A percentile compares a stretch with the other conserved stretches of the same genome.
phyloP scores from a whole-genome alignment of 1,140 invertebrate species.

The Tetramorium alpestre region DNA sequence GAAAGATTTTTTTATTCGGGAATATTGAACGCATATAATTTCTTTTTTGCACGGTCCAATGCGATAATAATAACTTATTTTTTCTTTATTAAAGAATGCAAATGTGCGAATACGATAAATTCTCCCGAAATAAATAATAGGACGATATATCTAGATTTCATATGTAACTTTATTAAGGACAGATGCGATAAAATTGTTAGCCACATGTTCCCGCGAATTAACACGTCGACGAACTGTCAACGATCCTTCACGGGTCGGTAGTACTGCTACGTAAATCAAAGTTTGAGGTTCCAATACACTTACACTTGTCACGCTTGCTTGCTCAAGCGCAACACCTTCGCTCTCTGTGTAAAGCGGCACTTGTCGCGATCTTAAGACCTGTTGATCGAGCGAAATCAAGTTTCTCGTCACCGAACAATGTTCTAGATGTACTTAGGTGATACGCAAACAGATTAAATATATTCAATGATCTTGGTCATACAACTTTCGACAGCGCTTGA shows the following conservation, averaged over 20 bases:
- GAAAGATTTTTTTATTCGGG: background rate
- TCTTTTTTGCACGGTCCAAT: background rate
- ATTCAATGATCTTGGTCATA: constrained; percentile 58
- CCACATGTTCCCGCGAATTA: constrained; percentile 34
- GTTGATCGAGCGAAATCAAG: constrained; percentile 71
- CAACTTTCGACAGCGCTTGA: constrained; percentile 15
- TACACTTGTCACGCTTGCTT: constrained; percentile 66
- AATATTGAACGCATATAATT: background rate
- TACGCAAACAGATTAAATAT: constrained; percentile 60
- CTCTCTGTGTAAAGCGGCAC: constrained; percentile 38
- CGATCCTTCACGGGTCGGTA: background rate
- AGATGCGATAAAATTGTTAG: background rate
- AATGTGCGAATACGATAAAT: background rate
- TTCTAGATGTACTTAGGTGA: constrained; percentile 47
- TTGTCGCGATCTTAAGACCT: constrained; percentile 72
- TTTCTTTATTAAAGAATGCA: background rate
- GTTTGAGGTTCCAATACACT: constrained; percentile 71
- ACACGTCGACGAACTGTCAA: constrained; percentile 12
- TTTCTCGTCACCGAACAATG: constrained; percentile 66
- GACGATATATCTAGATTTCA: background rate
- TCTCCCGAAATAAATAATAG: background rate
- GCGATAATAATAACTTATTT: background rate
- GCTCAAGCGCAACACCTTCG: constrained; percentile 66
- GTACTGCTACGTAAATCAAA: constrained; percentile 61
- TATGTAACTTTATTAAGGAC: background rate